Evolutionary conservation across 92 coral and sea anemone genomes (phyloP).

Genomic region (Plumapathes pennacea): DNA sequence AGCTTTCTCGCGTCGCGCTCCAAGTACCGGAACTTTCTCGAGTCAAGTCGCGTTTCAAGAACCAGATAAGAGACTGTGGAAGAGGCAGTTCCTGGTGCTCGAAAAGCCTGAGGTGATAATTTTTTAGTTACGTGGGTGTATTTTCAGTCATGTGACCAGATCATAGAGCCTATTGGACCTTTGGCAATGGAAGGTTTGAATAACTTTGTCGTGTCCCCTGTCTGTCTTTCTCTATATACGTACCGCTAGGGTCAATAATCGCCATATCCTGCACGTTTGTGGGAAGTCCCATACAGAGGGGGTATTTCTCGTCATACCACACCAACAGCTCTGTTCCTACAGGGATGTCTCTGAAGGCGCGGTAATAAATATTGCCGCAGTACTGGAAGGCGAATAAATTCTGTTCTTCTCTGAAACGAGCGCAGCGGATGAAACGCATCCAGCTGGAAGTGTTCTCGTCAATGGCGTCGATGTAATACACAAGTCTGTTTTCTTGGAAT

Average conservation of each 20-base stretch:
- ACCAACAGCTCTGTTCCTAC: conserved; percentile 88
- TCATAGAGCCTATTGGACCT: no score
- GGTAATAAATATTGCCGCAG: conserved; percentile 95
- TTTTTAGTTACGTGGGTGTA: no score
- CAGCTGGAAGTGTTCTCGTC: conserved; percentile 96
- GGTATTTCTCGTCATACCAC: conserved; percentile 97
- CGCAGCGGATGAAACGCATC: conserved; percentile 94
- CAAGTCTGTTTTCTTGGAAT: conserved; percentile 89
- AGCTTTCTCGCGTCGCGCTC: no score
- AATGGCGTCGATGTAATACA: conserved; percentile 90
- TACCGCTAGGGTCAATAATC: conserved; percentile 85
- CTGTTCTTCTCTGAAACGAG: conserved; percentile 88
- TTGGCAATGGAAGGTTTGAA: no score
- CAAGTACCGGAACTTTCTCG: no score
- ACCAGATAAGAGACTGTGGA: no score
- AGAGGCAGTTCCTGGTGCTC: no score
- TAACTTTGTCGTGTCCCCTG: no score
- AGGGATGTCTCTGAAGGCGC: conserved; percentile 92
- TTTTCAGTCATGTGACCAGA: no score
- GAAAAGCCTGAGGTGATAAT: no score
- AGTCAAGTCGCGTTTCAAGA: no score
- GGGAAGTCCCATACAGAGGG: conserved; percentile 95
- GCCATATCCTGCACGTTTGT: conserved; percentile 93
- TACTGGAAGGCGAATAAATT: conserved; percentile 92
- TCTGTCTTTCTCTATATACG: conserved; percentile 25